A percentile compares a stretch with the other conserved stretches of the same genome.
phyloP scores from a whole-genome alignment of 2,113 vertebrate genomes.

The Piaya cayana region DNA sequence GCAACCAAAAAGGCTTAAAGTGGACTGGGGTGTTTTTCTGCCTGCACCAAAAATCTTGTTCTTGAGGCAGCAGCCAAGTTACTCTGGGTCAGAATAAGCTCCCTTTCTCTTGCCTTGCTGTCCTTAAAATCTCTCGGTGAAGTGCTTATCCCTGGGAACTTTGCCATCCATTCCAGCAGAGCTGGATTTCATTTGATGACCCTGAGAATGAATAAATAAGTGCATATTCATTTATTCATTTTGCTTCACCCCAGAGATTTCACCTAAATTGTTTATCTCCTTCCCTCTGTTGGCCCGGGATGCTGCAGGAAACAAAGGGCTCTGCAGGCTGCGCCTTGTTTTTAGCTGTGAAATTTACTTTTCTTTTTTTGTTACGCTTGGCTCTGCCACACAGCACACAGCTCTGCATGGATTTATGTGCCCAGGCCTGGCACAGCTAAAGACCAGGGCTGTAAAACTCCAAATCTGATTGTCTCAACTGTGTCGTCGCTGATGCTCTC shows the following conservation, averaged over 20 bases:
- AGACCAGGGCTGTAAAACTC: not conserved
- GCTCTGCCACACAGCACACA: not conserved
- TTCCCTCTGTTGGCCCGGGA: not conserved
- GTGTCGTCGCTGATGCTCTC: not conserved
- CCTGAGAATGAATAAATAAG: constrained; percentile 28
- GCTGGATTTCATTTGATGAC: constrained; percentile 53
- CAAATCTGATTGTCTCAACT: not conserved
- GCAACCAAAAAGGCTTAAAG: not conserved
- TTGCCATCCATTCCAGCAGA: constrained; percentile 35
- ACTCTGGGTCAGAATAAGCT: not conserved
- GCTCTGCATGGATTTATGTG: not conserved
- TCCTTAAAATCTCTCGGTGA: constrained; percentile 61
- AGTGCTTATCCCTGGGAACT: constrained; percentile 29
- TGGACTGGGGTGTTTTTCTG: not conserved
- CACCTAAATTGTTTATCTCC: constrained; percentile 68
- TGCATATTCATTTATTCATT: constrained; percentile 6
- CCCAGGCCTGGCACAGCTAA: not conserved
- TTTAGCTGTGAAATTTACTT: constrained; percentile 35
- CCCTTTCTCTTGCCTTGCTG: constrained; percentile 4
- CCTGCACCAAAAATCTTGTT: not conserved
- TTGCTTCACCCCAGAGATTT: constrained; percentile 32
- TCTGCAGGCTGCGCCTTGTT: not conserved
- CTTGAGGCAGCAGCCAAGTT: not conserved
- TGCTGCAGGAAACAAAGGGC: constrained; percentile 41
- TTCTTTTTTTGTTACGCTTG: not conserved